phyloP scores from a whole-genome alignment of 2,797 vertebrate genomes.

The Cephalopachus bancanus region DNA sequence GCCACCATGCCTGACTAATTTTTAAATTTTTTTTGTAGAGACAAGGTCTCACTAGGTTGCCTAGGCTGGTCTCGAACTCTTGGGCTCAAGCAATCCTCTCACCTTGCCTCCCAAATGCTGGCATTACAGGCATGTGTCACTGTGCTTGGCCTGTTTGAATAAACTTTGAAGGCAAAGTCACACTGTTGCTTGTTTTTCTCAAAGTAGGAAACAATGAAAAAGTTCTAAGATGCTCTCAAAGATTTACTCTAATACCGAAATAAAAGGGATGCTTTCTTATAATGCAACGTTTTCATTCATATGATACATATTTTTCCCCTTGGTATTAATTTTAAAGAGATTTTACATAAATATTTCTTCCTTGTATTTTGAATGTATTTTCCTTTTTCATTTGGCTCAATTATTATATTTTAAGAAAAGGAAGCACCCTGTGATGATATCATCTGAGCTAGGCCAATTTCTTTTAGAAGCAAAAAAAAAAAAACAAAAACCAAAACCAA shows the following conservation, averaged over 20 bases:
- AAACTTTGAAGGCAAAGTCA: constrained; percentile 37
- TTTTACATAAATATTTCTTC: constrained; percentile 62
- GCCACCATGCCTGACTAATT: too few species aligned
- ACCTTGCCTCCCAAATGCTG: too few species aligned
- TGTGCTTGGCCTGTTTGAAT: not conserved
- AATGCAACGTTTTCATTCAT: constrained; percentile 58
- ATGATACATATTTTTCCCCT: not conserved
- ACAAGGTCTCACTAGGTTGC: too few species aligned
- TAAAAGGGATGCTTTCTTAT: constrained; percentile 30
- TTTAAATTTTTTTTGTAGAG: too few species aligned
- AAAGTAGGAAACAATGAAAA: constrained; percentile 53
- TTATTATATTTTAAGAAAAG: constrained; percentile 84
- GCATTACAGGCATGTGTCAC: too few species aligned
- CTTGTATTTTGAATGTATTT: constrained; percentile 72
- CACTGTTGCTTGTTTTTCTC: constrained; percentile 51
- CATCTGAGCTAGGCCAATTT: constrained; percentile 82
- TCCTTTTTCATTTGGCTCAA: constrained; percentile 75
- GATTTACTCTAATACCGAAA: constrained; percentile 44
- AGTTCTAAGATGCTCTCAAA: constrained; percentile 36
- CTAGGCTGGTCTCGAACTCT: too few species aligned
- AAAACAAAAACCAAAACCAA: not conserved
- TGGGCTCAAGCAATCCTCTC: too few species aligned
- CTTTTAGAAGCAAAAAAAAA: constrained; percentile 81
- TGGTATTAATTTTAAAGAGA: constrained; percentile 48
- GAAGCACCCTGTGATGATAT: constrained; percentile 86